Base-by-base conservation (phyloP, 2,888 invertebrate species). In the Metopia argyrocephala region DNA sequence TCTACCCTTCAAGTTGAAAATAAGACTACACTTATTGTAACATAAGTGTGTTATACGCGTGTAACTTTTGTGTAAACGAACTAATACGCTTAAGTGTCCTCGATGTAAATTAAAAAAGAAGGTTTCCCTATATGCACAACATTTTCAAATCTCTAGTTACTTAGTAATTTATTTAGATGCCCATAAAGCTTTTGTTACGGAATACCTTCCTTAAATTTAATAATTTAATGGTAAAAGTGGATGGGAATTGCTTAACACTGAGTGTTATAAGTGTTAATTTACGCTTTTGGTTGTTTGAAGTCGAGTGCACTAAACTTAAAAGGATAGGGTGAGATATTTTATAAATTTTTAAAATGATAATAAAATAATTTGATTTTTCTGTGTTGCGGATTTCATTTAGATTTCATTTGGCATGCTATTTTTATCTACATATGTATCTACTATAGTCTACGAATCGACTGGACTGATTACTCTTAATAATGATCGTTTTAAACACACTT, bases 21-120 rank as follows among this genome's bases (percentile, higher is more conserved):
- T 7, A 12, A 31, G n/a, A 31, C 12, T 12, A 31, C 38, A 38
- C 38, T 38, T 38, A 38, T 12, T 15, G 15, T 3, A 38, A 38
- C 56, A 48, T 27, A 69, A 76, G 62, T 48, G 62, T 64, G 62
- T 48, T 48, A 21, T 31, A 4, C 59, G 27, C 38, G 21, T 65
- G 68, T 68, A 28, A 48, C 27, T 18, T 15, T 25, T 56, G 27
- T 27, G 25, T 56, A 65, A 64, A 59, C 31, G 46, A 54, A 45
- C 61, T 56, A 78, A 78, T 78, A 71, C 71, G 71, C 54, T 71
- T 78, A 78, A 78, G 78, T 78, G 71, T 61, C 61, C 18, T 71
- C 54, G 38, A 38, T 3, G 12, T 38, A 12, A 38, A 38, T n/a
- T 27, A 25, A 56, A 50, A 56, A 76, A 46, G 68, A 68, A 75